Evolutionary conservation across 2,797 vertebrate genomes (phyloP), one percentile per base, ranked within the genome.

Genomic region (Oceanodroma leucorhoa): DNA sequence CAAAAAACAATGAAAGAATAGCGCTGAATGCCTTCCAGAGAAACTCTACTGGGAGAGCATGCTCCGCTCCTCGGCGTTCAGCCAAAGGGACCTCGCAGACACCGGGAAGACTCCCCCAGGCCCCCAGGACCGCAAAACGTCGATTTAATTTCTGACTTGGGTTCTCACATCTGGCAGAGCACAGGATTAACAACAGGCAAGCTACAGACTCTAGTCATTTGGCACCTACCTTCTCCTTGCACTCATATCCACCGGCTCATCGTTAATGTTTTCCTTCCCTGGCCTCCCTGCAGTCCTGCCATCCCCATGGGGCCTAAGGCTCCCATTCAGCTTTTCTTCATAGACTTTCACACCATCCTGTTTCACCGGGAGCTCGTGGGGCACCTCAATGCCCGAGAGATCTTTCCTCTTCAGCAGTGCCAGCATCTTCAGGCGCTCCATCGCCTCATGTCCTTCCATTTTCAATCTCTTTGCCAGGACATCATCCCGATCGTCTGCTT

Each of bases 191-290:
- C 7, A 14, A 30, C 15, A 38, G 57, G 34, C 18, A 40, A 43
- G 50, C 27, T 11, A 14, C 43, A 21, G 50, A 22, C 32, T 15
- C 26, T 0, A 23, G 27, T 3, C 1, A 3, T 3, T 20, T 2
- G 38, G 71, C 65, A 65, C 98, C 90, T 98, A 99, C 99, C 99
- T 98, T 72, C 98, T 98, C 85, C 98, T 98, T 6, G 99, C 98
- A 11, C 99, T 99, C 99, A 99, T 99, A n/a, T 99, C 99, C 96
- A 99, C 99, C 0, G 99, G 99, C 93, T 99, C 99, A 2, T 99
- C 99, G 29, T 97, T 98, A 61, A 99, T 98, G 97, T 99, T 99
- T 96, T 99, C 99, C 97, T 99, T 99, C 46, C 99, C 99, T 0
- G 98, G 98, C 94, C 99, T 98, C 54, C 98, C 97, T 32, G 97